Conservation (phyloP, 1,140 invertebrate species). For the Drosophila asahinai region DNA sequence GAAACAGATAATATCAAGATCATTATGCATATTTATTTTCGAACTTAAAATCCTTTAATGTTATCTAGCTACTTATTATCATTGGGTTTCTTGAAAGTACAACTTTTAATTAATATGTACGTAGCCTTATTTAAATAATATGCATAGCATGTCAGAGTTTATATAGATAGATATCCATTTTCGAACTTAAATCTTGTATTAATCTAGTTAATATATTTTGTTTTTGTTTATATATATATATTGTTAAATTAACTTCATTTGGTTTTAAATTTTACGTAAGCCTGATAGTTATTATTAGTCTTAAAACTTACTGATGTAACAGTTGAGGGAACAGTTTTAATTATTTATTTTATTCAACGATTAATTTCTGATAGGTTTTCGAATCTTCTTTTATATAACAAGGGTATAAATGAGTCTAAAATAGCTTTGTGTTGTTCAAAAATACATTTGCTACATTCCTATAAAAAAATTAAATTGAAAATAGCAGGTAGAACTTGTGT, state of each 20-base stretch:
- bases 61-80: too few species aligned
- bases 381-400: not conserved
- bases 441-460: not conserved
- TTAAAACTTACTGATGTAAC: not conserved
- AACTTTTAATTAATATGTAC: not conserved
- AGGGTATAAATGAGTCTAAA: not conserved
- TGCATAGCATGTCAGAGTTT: not conserved
- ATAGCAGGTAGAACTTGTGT: not conserved
- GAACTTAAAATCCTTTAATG: not conserved
- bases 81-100: accelerated
- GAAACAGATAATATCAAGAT: not conserved
- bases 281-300: not conserved
- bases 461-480: not conserved
- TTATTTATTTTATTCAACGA: too few species aligned
- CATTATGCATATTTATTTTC: too few species aligned
- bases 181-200: too few species aligned
- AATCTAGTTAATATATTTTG: too few species aligned
- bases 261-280: not conserved
- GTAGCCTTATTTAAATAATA: not conserved
- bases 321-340: not conserved
- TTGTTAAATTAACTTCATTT: too few species aligned
- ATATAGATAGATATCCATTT: too few species aligned
- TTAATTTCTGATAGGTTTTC: not conserved
- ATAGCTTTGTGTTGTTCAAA: not conserved
- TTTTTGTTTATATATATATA: too few species aligned